Evolutionary conservation across 2,797 vertebrate species (phyloP).

Genomic region (Helicolenus hilgendorfi): DNA sequence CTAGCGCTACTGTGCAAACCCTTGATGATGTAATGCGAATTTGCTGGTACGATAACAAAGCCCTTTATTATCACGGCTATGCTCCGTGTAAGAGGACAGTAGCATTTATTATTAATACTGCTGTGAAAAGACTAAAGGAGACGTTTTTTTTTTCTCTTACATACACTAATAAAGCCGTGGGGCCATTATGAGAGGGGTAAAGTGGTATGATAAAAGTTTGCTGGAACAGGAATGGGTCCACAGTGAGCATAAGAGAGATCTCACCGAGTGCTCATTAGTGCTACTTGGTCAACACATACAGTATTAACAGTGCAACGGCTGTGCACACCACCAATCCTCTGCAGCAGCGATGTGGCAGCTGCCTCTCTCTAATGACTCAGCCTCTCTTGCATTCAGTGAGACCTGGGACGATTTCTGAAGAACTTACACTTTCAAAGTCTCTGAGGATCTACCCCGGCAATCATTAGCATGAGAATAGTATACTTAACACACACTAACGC

Average conservation of each 20-base stretch:
- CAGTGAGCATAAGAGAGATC: constrained; percentile 59
- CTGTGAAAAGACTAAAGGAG: constrained; percentile 25
- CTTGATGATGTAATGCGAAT: not conserved
- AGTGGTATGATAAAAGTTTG: constrained; percentile 56
- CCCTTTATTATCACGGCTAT: constrained; percentile 9
- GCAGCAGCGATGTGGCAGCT: constrained; percentile 70
- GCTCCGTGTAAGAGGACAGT: constrained; percentile 20
- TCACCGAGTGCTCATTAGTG: constrained; percentile 79
- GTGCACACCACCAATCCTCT: constrained; percentile 47
- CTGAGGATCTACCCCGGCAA: not conserved
- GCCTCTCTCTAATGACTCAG: constrained; percentile 73
- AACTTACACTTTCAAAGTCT: constrained; percentile 33
- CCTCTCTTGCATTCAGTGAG: constrained; percentile 29
- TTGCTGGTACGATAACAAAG: constrained; percentile 1
- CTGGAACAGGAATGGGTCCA: constrained; percentile 63
- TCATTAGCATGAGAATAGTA: not conserved
- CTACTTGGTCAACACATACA: constrained; percentile 75
- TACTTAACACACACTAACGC: not conserved
- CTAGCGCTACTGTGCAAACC: not conserved
- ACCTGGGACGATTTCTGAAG: constrained; percentile 30
- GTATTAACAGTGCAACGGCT: constrained; percentile 70
- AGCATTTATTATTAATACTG: constrained; percentile 51
- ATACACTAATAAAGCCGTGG: constrained; percentile 52
- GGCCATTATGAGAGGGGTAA: constrained; percentile 45
- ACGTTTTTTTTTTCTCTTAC: not conserved